Evolutionary conservation across 2,888 invertebrate genomes (phyloP).

Genomic region (Tinea pellionella): DNA sequence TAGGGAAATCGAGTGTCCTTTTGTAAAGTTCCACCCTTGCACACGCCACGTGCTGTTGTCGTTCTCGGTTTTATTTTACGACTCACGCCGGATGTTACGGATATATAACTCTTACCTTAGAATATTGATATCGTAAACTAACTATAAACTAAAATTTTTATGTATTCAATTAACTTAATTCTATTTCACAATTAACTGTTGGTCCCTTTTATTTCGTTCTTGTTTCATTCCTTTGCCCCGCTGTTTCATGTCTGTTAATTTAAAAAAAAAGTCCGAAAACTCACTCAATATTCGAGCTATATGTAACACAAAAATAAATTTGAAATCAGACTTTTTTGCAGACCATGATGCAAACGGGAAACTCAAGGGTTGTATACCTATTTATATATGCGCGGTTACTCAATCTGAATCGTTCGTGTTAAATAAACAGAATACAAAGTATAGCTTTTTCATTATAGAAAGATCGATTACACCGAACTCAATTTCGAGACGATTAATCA

Average conservation of each 20-base stretch:
- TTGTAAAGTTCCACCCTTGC: neutral
- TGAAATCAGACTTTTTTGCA: no score
- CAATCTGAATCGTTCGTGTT: neutral
- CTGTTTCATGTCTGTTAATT: no score
- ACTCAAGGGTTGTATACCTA: no score
- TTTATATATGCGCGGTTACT: no score
- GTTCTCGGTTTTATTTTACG: slow-evolving; percentile 5
- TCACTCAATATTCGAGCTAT: no score
- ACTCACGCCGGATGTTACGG: neutral
- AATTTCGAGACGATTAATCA: neutral
- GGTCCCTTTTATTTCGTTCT: no score
- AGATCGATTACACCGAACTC: neutral
- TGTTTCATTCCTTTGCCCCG: no score
- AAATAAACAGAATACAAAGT: neutral
- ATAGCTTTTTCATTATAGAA: neutral
- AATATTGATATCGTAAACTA: slow-evolving; percentile 2
- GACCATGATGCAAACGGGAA: no score
- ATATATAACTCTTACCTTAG: neutral
- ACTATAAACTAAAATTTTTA: neutral
- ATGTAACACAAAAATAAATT: no score
- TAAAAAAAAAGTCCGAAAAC: no score
- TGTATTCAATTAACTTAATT: no score
- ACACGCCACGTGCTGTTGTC: neutral
- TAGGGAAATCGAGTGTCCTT: neutral
- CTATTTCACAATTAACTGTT: no score